Conservation (phyloP, 2,113 vertebrate species). For the Notarius quadriscutis region DNA sequence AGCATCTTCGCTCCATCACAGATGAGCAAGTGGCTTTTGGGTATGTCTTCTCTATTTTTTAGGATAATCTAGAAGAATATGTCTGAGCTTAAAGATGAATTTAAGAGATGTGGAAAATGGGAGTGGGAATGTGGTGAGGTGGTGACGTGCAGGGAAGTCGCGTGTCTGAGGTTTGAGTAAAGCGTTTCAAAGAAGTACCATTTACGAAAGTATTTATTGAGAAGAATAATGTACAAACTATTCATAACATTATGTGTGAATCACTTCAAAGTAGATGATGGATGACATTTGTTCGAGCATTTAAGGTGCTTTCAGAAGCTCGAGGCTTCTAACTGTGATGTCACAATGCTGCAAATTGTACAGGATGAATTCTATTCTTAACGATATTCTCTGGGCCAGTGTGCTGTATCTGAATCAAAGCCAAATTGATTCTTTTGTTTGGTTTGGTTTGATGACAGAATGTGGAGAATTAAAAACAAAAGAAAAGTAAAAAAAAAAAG, state of each 20-base stretch:
- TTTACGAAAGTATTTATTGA: not conserved
- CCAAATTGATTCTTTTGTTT: not conserved
- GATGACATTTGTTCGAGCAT: not conserved
- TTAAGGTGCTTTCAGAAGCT: not conserved
- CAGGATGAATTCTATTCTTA: not conserved
- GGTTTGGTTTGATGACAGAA: not conserved
- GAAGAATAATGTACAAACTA: not conserved
- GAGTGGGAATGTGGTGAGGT: no score
- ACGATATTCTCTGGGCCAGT: not conserved
- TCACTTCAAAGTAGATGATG: not conserved
- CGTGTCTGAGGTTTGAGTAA: no score
- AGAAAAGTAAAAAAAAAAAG: not conserved
- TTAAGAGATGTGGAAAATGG: not conserved
- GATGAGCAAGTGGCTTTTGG: constrained; percentile 49
- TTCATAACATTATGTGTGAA: not conserved
- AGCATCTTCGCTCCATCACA: constrained; percentile 53
- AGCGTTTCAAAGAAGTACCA: not conserved
- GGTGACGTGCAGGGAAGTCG: not conserved
- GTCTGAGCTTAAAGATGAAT: not conserved
- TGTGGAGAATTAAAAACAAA: not conserved
- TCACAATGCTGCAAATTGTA: not conserved
- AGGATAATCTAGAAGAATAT: not conserved
- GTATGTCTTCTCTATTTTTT: not conserved
- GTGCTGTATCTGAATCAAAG: not conserved
- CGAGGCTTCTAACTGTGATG: not conserved